phyloP scores from a whole-genome alignment of 1,140 invertebrate species.

The Bombus pyrosoma region DNA sequence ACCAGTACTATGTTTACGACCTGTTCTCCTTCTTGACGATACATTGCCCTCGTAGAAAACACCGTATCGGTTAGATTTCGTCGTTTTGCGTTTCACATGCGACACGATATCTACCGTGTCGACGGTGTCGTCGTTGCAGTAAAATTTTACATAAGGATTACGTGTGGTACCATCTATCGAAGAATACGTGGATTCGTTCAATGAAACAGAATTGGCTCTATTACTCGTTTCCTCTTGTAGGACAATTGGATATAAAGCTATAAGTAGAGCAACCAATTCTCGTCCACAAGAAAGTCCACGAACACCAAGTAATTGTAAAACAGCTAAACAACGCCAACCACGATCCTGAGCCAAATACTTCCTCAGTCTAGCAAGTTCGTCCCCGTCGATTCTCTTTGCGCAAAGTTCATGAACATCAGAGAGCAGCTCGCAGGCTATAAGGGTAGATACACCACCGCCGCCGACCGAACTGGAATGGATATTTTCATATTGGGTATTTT shows the following conservation, averaged over 20 bases:
- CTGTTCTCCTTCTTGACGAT: background rate
- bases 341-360: constrained; percentile 84
- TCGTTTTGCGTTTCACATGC: constrained; percentile 58
- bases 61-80: constrained; percentile 12
- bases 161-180: background rate
- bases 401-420: constrained; percentile 85
- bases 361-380: constrained; percentile 80
- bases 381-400: constrained; percentile 76
- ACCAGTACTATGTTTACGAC: constrained; percentile 40
- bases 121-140: constrained; percentile 74
- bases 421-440: constrained; percentile 85
- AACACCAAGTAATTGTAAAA: constrained; percentile 84
- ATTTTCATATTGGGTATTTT: constrained; percentile 33
- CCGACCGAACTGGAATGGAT: constrained; percentile 75
- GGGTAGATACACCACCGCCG: constrained; percentile 82
- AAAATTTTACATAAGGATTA: constrained; percentile 77
- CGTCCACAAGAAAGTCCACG: constrained; percentile 84
- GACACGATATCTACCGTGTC: constrained; percentile 74
- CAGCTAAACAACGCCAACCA: constrained; percentile 85
- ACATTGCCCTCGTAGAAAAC: constrained; percentile 43
- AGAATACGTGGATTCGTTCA: background rate
- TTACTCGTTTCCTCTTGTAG: constrained; percentile 57
- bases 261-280: constrained; percentile 85
- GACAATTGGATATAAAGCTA: constrained; percentile 84
- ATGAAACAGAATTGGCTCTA: background rate